Base-by-base conservation (phyloP, 92 coral and sea anemone species). In the Phenganax subtilis region DNA sequence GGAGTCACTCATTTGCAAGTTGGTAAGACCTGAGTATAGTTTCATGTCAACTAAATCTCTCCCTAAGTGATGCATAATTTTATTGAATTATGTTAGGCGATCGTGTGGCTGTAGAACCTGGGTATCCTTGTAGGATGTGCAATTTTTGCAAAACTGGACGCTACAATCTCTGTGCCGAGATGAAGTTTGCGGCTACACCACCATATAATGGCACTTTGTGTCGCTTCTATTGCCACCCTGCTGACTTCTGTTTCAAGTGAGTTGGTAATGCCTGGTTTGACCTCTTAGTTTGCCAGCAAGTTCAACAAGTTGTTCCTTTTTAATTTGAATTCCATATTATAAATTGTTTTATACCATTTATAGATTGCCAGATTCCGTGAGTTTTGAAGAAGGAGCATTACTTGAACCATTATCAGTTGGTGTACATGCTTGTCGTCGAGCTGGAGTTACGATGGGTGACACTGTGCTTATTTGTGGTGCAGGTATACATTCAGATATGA, bases 231-330 rank as follows among this genome's bases (percentile, higher is more conserved):
- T 86, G 86, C 25, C 99, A 92, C 77, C 84, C 97, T 6, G 99
- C 99, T 7, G 99, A 96, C 83, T 92, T 96, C 71, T 96, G 99
- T 72, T 92, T 76, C 87, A 96, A 92, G 99, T 96, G 78, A 87
- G 92, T 81, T 65, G 14, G 0, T 68, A 14, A 0, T 3, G 20
- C 17, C 17, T 6, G 7, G n/a, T 11, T 55, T 81, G 57, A 67
- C 70, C 11, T 0, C 3, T 27, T 52, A 91, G 98, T 72, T 88
- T 94, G 37, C 97, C 98, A 79, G 97, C 47, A 37, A 37, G 47
- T 37, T 37, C 47, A 37, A 5, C 47, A 1, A 37, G 47, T 37
- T 37, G 47, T 5, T 37, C 3, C 47, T 37, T 5, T 1, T 0
- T 37, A 47, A 0, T 28, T 81, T 54, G 17, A 72, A 17, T 47